Evolutionary conservation across 2,113 vertebrate species (phyloP), one percentile per base, ranked within the genome.

Genomic region (Lepisosteus oculatus): DNA sequence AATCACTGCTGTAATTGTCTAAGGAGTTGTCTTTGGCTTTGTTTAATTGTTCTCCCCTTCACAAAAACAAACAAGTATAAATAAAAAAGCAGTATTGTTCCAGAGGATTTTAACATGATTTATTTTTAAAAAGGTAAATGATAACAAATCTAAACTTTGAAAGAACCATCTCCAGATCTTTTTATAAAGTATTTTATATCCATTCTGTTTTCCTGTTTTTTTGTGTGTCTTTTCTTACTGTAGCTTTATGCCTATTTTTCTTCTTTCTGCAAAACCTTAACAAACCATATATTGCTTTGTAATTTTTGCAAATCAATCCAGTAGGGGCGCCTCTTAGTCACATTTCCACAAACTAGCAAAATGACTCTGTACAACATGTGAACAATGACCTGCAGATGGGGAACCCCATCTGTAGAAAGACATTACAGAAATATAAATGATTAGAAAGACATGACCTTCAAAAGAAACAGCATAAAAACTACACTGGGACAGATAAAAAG

Each of bases 1-100:
- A 7, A 57, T 15, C 65, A 61, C 65, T 14, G 56, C 57, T 13
- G 72, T 61, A 43, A 73, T 62, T 68, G 72, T 68, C 65, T 57
- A 59, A 47, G 55, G 55, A 13, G 43, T n/a, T 47, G 47, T 51
- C 47, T 51, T 9, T 51, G 47, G 47, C 47, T 51, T 51, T 51
- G 64, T 67, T 68, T 29, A 61, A 73, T 68, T 68, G 72, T 73
- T 73, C 72, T 68, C 65, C 57, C 15, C 65, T 67, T 3, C 65
- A 41, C 43, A 61, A 62, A 68, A 73, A 72, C 62, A 72, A 72
- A 72, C 71, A 72, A 41, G 55, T 29, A 43, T 62, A 62, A 73
- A 62, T 61, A 55, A 42, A 68, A 59, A 45, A 61, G 72, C 65
- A 61, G 44, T 2, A 44, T 43, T 59, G 43, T 72, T 43, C 55